Evolutionary conservation across 2,797 vertebrate genomes (phyloP).

Genomic region (Psittacula derbiana): DNA sequence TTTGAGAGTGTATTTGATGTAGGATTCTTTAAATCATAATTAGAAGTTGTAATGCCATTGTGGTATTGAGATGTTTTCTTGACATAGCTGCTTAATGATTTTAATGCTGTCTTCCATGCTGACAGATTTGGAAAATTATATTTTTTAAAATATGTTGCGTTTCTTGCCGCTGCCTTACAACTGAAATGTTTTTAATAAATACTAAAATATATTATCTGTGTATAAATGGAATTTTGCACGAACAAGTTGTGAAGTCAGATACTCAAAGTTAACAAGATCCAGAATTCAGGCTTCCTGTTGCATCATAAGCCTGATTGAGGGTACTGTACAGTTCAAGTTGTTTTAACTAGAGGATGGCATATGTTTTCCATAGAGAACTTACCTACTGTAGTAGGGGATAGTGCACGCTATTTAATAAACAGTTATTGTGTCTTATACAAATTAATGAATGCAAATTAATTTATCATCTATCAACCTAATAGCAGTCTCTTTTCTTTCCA

Average conservation of each 20-base stretch:
- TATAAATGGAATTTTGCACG: background rate
- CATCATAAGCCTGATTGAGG: background rate
- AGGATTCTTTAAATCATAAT: background rate
- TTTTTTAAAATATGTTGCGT: background rate
- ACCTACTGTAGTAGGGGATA: background rate
- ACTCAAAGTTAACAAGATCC: background rate
- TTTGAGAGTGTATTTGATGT: background rate
- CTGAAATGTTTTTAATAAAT: background rate
- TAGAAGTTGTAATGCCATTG: background rate
- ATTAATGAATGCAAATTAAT: background rate
- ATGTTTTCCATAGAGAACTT: background rate
- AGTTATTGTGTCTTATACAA: background rate
- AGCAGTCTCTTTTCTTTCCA: background rate
- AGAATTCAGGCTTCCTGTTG: background rate
- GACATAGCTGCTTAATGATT: background rate
- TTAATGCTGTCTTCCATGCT: background rate
- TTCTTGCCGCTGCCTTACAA: background rate
- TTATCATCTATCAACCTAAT: background rate
- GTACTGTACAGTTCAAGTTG: background rate
- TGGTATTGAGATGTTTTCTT: background rate
- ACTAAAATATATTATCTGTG: background rate
- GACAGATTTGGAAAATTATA: background rate
- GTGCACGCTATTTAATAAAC: background rate
- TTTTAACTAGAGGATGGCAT: background rate
- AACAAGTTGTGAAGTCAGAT: background rate